Evolutionary conservation across 2,797 vertebrate species (phyloP).

Genomic region (Allobates femoralis): DNA sequence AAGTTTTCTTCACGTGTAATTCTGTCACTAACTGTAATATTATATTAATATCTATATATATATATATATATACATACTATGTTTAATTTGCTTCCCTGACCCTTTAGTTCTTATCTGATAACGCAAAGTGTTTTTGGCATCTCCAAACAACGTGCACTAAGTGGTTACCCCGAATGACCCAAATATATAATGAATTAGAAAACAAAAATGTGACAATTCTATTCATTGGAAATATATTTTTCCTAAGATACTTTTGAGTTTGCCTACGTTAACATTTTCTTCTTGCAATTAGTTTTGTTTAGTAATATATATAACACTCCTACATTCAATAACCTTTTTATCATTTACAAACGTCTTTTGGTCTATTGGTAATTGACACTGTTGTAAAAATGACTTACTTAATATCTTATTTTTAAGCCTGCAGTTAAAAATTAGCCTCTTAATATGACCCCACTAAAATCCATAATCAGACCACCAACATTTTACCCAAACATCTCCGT

Average conservation of each 20-base stretch:
- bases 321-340: neutral
- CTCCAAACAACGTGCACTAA: no score
- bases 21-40: no score
- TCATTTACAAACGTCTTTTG: neutral
- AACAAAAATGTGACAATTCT: neutral
- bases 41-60: no score
- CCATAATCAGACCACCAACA: slow-evolving; percentile 36
- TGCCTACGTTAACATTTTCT: neutral
- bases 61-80: no score
- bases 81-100: no score
- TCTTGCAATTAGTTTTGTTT: neutral
- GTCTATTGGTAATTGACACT: neutral
- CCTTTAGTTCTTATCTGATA: no score
- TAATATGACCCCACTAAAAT: slow-evolving; percentile 26
- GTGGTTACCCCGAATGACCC: no score
- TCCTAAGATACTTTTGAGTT: neutral
- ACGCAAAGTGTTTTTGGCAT: no score
- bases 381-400: neutral
- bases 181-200: no score
- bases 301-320: neutral
- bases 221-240: neutral
- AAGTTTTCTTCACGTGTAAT: no score
- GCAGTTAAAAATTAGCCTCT: slow-evolving; percentile 29
- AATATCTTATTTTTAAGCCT: slow-evolving; percentile 9
- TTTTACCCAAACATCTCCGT: slow-evolving; percentile 40